Conservation (phyloP, 2,888 invertebrate species). For the Hemicrepidius hirtus region DNA sequence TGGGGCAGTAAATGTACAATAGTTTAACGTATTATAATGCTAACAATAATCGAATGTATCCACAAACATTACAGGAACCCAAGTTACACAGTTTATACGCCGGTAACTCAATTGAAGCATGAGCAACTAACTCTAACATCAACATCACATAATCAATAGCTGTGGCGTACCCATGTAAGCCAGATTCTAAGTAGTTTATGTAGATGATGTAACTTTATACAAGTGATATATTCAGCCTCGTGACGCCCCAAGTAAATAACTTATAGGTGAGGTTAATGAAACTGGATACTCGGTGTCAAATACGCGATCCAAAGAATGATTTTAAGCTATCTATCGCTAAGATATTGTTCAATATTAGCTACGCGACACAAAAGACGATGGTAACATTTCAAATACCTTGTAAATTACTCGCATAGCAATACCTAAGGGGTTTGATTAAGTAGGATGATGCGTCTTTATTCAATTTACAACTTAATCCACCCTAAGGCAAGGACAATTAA, state of each 20-base stretch:
- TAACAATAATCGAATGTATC: constrained; percentile 38
- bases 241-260: constrained; percentile 43
- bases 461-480: too few species aligned
- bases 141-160: constrained; percentile 50
- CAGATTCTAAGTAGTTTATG: constrained; percentile 50
- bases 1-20: constrained; percentile 25
- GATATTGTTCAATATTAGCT: neutral
- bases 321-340: constrained; percentile 2
- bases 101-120: constrained; percentile 47
- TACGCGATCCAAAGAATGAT: neutral
- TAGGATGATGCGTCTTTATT: too few species aligned
- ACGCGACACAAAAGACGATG: neutral
- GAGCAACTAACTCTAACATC: constrained; percentile 49
- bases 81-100: constrained; percentile 39
- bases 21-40: constrained; percentile 35
- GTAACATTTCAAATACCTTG: neutral
- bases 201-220: constrained; percentile 49
- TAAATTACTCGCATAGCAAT: too few species aligned
- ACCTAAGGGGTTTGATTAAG: too few species aligned
- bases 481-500: too few species aligned
- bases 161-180: constrained; percentile 44
- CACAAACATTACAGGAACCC: constrained; percentile 39
- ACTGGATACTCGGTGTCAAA: constrained; percentile 24
- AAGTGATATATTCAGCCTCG: constrained; percentile 45
- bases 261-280: constrained; percentile 39